phyloP scores from a whole-genome alignment of 1,140 invertebrate species.

The Drosophila sucinea region DNA sequence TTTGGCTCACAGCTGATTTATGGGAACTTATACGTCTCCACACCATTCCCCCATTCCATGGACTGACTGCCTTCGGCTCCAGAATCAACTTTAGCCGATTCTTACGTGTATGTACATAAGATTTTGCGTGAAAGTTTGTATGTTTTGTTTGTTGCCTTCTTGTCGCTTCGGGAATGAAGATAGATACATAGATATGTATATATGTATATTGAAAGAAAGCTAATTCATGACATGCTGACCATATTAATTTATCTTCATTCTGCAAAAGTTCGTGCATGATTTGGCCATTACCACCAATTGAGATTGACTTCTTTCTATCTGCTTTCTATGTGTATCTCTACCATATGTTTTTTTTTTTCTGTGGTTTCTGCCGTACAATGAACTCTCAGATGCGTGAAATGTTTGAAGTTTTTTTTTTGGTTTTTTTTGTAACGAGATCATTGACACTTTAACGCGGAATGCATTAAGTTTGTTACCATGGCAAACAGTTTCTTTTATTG shows the following conservation, averaged over 20 bases:
- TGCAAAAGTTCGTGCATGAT: conserved; percentile 82
- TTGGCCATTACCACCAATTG: conserved; percentile 74
- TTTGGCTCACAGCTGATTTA: conserved; percentile 82
- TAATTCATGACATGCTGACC: conserved; percentile 82
- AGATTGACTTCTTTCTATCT: conserved; percentile 35
- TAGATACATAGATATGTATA: too few relatives aligned
- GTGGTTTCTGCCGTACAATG: conserved; percentile 63
- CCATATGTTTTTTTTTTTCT: conserved; percentile 29
- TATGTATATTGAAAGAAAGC: conserved; percentile 63
- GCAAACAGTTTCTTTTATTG: conserved; percentile 71
- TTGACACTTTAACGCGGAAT: conserved; percentile 80
- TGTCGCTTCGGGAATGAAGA: conserved; percentile 16
- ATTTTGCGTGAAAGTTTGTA: conserved; percentile 79
- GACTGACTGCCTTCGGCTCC: conserved; percentile 16
- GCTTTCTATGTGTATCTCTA: conserved; percentile 3
- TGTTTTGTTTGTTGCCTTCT: conserved; percentile 74
- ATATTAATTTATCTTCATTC: conserved; percentile 83
- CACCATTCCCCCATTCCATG: conserved; percentile 45
- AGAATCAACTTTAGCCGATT: conserved; percentile 10
- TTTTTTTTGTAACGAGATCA: conserved; percentile 71
- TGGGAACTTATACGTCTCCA: conserved; percentile 78
- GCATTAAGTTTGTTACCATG: conserved; percentile 81
- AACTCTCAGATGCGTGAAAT: conserved; percentile 75
- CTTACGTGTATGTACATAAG: conserved; percentile 64
- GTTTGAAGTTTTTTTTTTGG: conserved; percentile 67